Percentiles rank a stretch among this genome's conserved stretches.
Conservation (phyloP, 1,140 invertebrate species). For the Diabrotica undecimpunctata region DNA sequence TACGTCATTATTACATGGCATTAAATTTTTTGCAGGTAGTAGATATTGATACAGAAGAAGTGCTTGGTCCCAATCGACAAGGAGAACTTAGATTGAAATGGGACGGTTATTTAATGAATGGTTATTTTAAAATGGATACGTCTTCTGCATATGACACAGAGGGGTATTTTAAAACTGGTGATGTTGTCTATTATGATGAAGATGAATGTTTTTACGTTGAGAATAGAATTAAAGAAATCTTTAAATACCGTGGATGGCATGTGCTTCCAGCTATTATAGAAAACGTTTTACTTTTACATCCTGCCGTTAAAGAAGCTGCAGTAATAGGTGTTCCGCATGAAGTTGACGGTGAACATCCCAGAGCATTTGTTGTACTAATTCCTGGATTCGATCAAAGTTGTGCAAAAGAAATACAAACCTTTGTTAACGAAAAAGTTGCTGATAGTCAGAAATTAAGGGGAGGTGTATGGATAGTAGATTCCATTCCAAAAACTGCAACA, state of each 20-base stretch:
- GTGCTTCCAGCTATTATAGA: constrained; percentile 57
- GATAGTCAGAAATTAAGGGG: constrained; percentile 41
- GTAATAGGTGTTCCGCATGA: constrained; percentile 65
- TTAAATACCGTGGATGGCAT: constrained; percentile 57
- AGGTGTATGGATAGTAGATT: constrained; percentile 49
- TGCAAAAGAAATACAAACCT: constrained; percentile 49
- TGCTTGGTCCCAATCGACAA: constrained; percentile 46
- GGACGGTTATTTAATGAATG: constrained; percentile 49
- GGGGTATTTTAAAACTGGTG: constrained; percentile 63
- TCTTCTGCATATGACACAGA: constrained; percentile 58
- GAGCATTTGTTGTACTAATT: constrained; percentile 59
- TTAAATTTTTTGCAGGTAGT: constrained; percentile 39
- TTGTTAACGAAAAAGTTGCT: constrained; percentile 46
- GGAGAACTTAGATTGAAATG: constrained; percentile 57
- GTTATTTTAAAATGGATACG: constrained; percentile 59
- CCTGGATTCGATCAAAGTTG: constrained; percentile 40
- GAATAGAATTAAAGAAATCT: constrained; percentile 70
- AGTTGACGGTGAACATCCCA: constrained; percentile 60
- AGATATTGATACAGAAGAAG: constrained; percentile 47
- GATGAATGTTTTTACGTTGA: constrained; percentile 61
- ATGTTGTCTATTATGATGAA: constrained; percentile 64
- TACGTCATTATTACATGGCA: too few species aligned
- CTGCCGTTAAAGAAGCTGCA: constrained; percentile 60
- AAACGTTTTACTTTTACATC: constrained; percentile 59
- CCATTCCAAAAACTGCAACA: constrained; percentile 54